These are phyloP conservation scores for Mesorhabditis belari DNA, from an alignment of 2,888 invertebrate genomes.

Conservation along the genomic window DNA sequence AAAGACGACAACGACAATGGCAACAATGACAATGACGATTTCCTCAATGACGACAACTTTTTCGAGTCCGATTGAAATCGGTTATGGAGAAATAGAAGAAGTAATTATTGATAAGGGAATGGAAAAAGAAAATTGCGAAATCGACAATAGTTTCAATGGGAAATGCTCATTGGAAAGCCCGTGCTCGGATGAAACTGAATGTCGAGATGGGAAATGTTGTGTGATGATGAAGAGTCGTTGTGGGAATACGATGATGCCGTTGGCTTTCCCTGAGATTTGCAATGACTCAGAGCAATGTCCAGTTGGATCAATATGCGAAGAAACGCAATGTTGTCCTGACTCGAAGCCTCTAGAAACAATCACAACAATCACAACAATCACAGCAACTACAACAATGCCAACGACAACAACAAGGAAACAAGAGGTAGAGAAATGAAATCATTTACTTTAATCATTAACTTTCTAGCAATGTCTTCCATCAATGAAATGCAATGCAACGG, in stretches of 20 bases:
- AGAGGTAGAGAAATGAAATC: not conserved
- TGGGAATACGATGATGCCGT: conserved; percentile 23
- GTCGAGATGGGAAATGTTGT: conserved; percentile 35
- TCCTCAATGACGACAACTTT: not conserved
- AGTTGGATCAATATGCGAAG: conserved; percentile 28
- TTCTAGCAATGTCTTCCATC: conserved; percentile 21
- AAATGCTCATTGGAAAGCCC: conserved; percentile 25
- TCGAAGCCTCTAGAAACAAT: not conserved
- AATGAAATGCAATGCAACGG: conserved; percentile 15
- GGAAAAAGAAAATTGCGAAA: no score
- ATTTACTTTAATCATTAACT: conserved; percentile 7
- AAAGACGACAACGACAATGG: conserved; percentile 1
- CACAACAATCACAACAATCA: not conserved
- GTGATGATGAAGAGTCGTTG: conserved; percentile 14
- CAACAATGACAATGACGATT: not conserved
- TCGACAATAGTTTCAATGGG: not conserved
- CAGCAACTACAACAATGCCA: not conserved
- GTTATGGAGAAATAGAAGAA: no score
- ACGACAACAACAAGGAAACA: not conserved
- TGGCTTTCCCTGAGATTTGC: conserved; percentile 27
- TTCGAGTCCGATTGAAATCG: not conserved
- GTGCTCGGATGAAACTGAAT: conserved; percentile 35
- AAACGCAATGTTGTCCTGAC: conserved; percentile 34
- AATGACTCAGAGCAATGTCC: conserved; percentile 33
- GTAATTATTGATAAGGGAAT: no score